phyloP scores from a whole-genome alignment of 2,888 invertebrate genomes.

The Chymomyza fuscimana region DNA sequence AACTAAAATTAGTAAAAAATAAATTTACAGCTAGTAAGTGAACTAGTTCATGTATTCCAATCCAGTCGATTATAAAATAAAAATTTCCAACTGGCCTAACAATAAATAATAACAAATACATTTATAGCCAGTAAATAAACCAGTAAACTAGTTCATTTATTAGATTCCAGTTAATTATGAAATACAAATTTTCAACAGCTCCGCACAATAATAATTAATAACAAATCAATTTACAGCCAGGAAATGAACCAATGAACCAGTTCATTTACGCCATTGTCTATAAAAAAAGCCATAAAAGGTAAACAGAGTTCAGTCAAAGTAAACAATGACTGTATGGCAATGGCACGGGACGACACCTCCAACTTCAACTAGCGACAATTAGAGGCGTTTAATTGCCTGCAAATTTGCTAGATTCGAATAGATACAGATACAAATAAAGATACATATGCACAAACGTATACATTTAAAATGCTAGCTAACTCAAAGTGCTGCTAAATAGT shows the following conservation, averaged over 20 bases:
- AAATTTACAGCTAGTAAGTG: too few relatives aligned
- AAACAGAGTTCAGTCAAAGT: conserved; percentile 5
- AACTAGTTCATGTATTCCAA: too few relatives aligned
- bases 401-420: conserved; percentile 31
- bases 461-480: conserved; percentile 5
- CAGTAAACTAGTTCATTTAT: neutral
- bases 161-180: too few relatives aligned
- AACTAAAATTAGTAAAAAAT: too few relatives aligned
- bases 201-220: too few relatives aligned
- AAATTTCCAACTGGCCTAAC: too few relatives aligned
- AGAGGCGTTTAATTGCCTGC: conserved; percentile 37
- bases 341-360: conserved; percentile 20
- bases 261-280: conserved; percentile 26
- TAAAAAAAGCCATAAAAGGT: conserved; percentile 39
- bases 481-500: neutral
- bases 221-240: neutral
- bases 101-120: too few relatives aligned
- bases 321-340: conserved; percentile 28
- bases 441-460: neutral
- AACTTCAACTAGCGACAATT: conserved; percentile 32
- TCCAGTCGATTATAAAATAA: too few relatives aligned
- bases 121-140: neutral
- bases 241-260: neutral
- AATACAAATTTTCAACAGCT: too few relatives aligned
- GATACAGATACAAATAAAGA: neutral